phyloP scores from a whole-genome alignment of 2,113 vertebrate species.

The Myanophis thanlyinensis region DNA sequence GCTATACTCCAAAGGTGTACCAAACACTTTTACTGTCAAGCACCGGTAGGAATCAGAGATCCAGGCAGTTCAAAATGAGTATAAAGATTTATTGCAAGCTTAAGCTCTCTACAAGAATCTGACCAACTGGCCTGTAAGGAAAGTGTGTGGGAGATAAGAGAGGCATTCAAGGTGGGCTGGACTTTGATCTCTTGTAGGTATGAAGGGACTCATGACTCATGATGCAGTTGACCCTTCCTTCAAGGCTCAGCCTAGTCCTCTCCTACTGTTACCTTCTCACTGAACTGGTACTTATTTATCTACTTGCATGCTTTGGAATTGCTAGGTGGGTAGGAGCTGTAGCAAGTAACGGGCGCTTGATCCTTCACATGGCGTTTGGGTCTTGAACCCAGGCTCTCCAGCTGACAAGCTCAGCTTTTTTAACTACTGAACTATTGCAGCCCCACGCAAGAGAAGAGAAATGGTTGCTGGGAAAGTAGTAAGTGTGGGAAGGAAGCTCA shows the following conservation, averaged over 20 bases:
- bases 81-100: not conserved
- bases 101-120: not conserved
- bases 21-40: not conserved
- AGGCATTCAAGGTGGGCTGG: not conserved
- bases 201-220: not conserved
- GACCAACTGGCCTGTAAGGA: not conserved
- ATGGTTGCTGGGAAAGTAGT: not conserved
- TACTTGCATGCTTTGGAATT: not conserved
- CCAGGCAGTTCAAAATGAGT: not conserved
- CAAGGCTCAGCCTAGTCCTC: not conserved
- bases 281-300: not conserved
- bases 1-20: not conserved
- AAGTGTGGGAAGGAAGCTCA: not conserved
- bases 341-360: not conserved
- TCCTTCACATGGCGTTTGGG: not conserved
- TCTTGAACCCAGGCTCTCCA: not conserved
- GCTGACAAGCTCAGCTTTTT: not conserved
- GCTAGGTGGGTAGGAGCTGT: not conserved
- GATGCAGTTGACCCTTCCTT: not conserved
- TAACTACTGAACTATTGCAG: not conserved
- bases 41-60: not conserved
- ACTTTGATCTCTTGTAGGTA: not conserved
- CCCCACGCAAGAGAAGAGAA: not conserved
- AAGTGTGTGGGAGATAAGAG: not conserved
- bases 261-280: not conserved